Percentiles rank a stretch among this genome's conserved stretches.
Conservation (phyloP, 2,888 invertebrate genomes). For the Agrochola circellaris region DNA sequence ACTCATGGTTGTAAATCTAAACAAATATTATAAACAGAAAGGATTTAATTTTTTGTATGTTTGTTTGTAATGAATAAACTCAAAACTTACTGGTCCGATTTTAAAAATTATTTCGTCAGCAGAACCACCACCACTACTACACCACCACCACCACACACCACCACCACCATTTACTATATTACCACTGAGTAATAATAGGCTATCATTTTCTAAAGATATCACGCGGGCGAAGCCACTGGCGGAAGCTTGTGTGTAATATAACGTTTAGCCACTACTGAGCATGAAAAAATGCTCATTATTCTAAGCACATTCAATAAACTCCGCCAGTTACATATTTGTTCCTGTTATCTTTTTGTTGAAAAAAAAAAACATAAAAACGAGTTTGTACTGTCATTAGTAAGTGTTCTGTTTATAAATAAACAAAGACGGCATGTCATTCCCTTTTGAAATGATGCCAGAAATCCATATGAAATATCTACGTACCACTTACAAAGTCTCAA, state of each 20-base stretch:
- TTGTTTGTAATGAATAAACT: no score
- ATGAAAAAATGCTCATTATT: background rate
- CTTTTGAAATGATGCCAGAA: conserved; percentile 44
- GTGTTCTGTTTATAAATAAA: conserved; percentile 37
- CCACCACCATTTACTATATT: no score
- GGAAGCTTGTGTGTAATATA: no score
- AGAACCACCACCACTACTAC: no score
- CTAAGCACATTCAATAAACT: conserved; percentile 3
- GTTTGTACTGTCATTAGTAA: conserved; percentile 24
- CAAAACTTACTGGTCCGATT: no score
- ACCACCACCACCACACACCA: no score
- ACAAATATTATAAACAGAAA: no score
- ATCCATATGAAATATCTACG: background rate
- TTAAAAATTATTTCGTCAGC: no score
- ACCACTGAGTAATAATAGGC: no score
- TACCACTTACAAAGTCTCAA: background rate
- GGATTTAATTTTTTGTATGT: no score
- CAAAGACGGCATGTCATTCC: conserved; percentile 29
- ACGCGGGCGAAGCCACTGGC: no score
- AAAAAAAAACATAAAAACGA: conserved; percentile 9
- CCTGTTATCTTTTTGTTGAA: conserved; percentile 2
- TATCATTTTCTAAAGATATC: no score
- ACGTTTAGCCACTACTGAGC: background rate
- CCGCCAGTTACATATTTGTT: background rate
- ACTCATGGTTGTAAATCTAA: background rate